These are phyloP conservation scores for Intellagama lesueurii DNA, from an alignment of 2,797 vertebrate genomes.

Conservation along the genomic window DNA sequence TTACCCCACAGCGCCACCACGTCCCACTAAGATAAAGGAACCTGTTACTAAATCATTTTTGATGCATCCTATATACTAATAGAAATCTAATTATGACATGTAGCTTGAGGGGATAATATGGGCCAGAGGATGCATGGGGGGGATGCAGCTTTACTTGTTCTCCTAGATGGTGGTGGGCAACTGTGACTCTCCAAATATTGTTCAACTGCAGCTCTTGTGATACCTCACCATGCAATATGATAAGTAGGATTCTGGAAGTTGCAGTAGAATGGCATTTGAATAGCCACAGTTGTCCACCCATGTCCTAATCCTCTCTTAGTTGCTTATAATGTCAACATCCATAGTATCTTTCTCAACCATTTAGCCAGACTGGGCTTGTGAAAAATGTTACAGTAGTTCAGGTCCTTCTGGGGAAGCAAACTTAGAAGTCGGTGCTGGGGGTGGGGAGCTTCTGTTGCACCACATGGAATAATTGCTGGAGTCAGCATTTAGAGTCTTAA, in stretches of 20 bases:
- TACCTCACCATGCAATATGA: no score
- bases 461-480: background rate
- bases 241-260: no score
- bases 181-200: no score
- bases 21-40: background rate
- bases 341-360: background rate
- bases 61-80: background rate
- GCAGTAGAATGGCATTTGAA: no score
- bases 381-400: background rate
- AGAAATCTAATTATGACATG: background rate
- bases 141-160: background rate
- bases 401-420: background rate
- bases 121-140: no score
- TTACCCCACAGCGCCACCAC: background rate
- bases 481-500: no score
- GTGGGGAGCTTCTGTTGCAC: background rate
- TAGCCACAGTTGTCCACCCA: no score
- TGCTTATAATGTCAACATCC: background rate
- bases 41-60: background rate
- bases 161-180: background rate
- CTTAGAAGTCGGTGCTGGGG: background rate
- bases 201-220: no score
- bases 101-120: background rate
- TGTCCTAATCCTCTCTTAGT: background rate
- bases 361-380: background rate